Conservation (phyloP, 2,797 vertebrate species). For the Sebastes cheni region DNA sequence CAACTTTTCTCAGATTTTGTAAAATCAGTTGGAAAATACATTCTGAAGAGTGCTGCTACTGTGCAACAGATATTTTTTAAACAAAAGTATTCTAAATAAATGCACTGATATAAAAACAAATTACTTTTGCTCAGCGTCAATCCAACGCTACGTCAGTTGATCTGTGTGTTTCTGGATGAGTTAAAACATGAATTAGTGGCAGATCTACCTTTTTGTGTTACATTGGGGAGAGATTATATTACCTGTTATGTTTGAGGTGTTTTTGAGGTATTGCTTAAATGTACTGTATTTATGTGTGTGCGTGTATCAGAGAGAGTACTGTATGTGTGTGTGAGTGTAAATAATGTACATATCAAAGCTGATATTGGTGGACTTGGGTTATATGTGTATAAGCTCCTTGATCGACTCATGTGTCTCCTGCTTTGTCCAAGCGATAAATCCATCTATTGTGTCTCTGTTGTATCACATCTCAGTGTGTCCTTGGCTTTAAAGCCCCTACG, state of each 20-base stretch:
- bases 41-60: conserved; percentile 43
- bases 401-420: conserved; percentile 42
- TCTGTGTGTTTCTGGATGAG: conserved; percentile 28
- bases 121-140: conserved; percentile 31
- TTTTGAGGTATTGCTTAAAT: conserved; percentile 47
- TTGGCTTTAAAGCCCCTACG: conserved; percentile 38
- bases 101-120: conserved; percentile 33
- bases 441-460: conserved; percentile 62
- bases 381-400: conserved; percentile 46
- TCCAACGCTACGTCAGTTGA: conserved; percentile 44
- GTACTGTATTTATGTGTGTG: conserved; percentile 57
- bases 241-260: conserved; percentile 35
- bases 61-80: conserved; percentile 53
- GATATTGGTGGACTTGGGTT: conserved; percentile 64
- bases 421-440: conserved; percentile 45
- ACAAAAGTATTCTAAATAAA: conserved; percentile 28
- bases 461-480: conserved; percentile 56
- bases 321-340: conserved; percentile 61
- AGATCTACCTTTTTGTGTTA: conserved; percentile 26
- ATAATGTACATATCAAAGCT: conserved; percentile 76
- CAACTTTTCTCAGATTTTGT: conserved; percentile 21
- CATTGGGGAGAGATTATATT: conserved; percentile 12
- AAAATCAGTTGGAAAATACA: conserved; percentile 27
- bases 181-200: conserved; percentile 22
- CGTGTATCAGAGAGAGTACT: conserved; percentile 5